Evolutionary conservation across 2,113 vertebrate species (phyloP), one percentile per base, ranked within the genome.

Genomic region (Globicephala melas): DNA sequence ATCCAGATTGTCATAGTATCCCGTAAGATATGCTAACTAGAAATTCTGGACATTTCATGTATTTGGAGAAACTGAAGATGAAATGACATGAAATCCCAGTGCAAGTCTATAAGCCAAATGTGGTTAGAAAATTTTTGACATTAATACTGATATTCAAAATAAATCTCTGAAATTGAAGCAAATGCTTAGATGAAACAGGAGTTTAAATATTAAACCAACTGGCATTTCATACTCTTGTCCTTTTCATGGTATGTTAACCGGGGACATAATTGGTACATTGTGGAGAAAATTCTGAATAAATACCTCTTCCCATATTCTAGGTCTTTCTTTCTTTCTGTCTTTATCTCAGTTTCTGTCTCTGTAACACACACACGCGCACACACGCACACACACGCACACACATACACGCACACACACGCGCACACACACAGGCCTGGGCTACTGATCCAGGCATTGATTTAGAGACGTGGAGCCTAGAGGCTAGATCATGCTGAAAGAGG

Each of bases 31-130:
- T 85, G 3, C 53, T 71, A 71, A 26, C 21, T 67, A 50, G 47
- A 83, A 70, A 94, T 81, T 67, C 73, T 28, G 33, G 38, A 73
- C 2, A 62, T 85, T 85, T 77, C 38, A 55, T 60, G 53, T 92
- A 89, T 92, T 94, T 96, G 41, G 47, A 86, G 38, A 85, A 97
- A 97, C 14, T 63, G 13, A 71, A 74, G 20, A 38, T 58, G 33
- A 95, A 97, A 91, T 76, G 58, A 53, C 58, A 84, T 58, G 80
- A 92, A 98, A 87, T 90, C 41, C 74, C 41, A 95, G 9, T 65
- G 36, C 25, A 50, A 85, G 33, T 60, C 53, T 80, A 28, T 38
- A 85, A 36, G 25, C 8, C 58, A 94, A 82, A 74, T 7, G n/a
- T 68, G 58, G 93, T 53, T 81, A 93, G 20, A 50, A 89, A 68